Base-by-base conservation (phyloP, 2,888 invertebrate species). In the Adela reaumurella region DNA sequence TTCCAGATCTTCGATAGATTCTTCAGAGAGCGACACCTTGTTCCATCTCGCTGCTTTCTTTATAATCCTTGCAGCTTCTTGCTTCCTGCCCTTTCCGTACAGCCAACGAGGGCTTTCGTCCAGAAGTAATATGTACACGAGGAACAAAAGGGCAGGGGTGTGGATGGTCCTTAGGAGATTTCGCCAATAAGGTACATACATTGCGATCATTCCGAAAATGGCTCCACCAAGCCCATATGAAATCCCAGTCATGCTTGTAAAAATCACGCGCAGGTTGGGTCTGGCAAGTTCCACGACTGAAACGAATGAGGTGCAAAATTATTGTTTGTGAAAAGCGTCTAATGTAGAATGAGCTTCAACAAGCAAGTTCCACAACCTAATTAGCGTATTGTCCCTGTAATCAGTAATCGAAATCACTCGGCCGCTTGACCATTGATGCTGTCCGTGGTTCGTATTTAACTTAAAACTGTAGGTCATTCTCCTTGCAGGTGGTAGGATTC, bases 91-190 rank as follows among this genome's bases (percentile, higher is more conserved):
- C 49, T 83, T 81, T 11, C 84, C 83, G 48, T 89, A 69, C 49
- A 91, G 76, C 92, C 92, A 92, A 58, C 92, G 81, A 46, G 86
- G 78, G 55, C 89, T 89, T 71, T 90, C 90, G 24, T 89, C 87
- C 20, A 88, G 62, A 44, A 88, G 62, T 79, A 87, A 83, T 59
- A 85, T 81, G 64, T 89, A 88, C 10, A 83, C 65, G 44, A 91
- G 68, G 54, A 89, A 80, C 17, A 89, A 64, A 51, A 89, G 67
- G 14, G 87, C 85, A 1, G 89, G 89, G 6, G 81, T 65, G 63
- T 91, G 90, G 35, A 87, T 68, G 29, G 83, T 70, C 50, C 84
- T 71, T 52, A 90, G 79, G 53, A 88, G 69, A 48, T 70, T 62
- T 54, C 88, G 82, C 92, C 92, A 93, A 62, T 86, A 78, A 50